Percentiles rank a stretch among this genome's conserved stretches.
These are phyloP conservation scores for Nephotettix cincticeps DNA, from an alignment of 1,140 invertebrate genomes.

Conservation along the genomic window DNA sequence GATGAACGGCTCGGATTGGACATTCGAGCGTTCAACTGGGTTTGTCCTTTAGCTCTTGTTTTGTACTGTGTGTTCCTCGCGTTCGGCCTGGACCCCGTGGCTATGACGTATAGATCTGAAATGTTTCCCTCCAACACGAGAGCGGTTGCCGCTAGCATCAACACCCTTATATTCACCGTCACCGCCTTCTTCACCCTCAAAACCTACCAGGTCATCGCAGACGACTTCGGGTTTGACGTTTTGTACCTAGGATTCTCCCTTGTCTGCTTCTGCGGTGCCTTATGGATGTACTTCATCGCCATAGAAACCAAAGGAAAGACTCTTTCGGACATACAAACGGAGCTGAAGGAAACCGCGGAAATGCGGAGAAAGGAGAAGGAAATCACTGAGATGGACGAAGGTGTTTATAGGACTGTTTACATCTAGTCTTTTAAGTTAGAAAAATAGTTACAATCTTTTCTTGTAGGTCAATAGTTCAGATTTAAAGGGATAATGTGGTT, in stretches of 20 bases:
- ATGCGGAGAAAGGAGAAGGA: conserved; percentile 1
- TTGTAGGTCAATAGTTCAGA: too few species aligned
- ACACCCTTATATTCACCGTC: conserved; percentile 31
- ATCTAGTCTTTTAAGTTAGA: background rate
- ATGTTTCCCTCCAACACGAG: conserved; percentile 37
- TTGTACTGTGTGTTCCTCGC: conserved; percentile 20
- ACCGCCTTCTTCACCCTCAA: conserved; percentile 34
- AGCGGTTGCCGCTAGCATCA: conserved; percentile 30
- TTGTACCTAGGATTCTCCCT: conserved; percentile 11
- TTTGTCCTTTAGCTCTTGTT: conserved; percentile 16
- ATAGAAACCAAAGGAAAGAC: conserved; percentile 15
- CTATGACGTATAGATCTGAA: conserved; percentile 33
- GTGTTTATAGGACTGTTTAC: background rate
- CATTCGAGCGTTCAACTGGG: background rate
- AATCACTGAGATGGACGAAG: background rate
- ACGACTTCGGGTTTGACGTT: conserved; percentile 17
- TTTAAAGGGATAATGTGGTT: too few species aligned
- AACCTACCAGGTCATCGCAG: conserved; percentile 31
- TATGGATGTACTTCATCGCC: conserved; percentile 22
- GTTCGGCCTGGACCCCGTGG: conserved; percentile 30
- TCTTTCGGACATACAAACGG: conserved; percentile 7
- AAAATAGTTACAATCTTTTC: too few species aligned
- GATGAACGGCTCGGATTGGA: background rate
- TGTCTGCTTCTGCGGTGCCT: background rate
- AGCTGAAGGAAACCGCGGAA: background rate